A percentile compares a stretch with the other conserved stretches of the same genome.
Conservation (phyloP, 2,113 vertebrate genomes). For the Heteronetta atricapilla region DNA sequence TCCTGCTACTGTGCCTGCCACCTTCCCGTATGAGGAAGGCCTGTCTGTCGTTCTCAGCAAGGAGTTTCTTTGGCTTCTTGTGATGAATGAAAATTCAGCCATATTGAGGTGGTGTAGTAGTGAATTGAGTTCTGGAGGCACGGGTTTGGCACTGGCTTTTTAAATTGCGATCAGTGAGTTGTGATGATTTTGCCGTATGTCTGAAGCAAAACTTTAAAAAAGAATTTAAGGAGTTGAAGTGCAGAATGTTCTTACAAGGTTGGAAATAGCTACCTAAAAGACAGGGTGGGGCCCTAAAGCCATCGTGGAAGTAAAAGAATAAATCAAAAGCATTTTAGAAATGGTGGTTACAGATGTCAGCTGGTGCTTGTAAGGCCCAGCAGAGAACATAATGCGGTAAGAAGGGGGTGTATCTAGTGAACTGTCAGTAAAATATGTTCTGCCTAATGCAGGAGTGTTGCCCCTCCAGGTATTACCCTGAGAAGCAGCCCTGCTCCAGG, state of each 20-base stretch:
- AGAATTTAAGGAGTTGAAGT: not conserved
- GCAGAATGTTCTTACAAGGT: not conserved
- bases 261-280: not conserved
- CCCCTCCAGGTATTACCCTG: not conserved
- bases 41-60: not conserved
- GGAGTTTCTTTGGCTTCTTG: not conserved
- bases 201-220: not conserved
- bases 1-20: not conserved
- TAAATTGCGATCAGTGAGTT: not conserved
- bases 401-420: not conserved
- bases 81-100: not conserved
- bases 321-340: not conserved
- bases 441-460: not conserved
- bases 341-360: not conserved
- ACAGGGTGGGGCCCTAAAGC: not conserved
- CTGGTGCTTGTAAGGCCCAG: not conserved
- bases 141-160: not conserved
- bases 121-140: not conserved
- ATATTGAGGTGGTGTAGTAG: too few species aligned
- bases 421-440: not conserved
- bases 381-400: rapidly evolving
- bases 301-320: too few species aligned
- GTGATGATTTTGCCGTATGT: not conserved
- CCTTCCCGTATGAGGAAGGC: rapidly evolving
- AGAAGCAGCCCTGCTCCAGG: not conserved